Evolutionary conservation across 2,797 vertebrate species (phyloP), one percentile per base, ranked within the genome.

Genomic region (Triplophysa yarkandensis): DNA sequence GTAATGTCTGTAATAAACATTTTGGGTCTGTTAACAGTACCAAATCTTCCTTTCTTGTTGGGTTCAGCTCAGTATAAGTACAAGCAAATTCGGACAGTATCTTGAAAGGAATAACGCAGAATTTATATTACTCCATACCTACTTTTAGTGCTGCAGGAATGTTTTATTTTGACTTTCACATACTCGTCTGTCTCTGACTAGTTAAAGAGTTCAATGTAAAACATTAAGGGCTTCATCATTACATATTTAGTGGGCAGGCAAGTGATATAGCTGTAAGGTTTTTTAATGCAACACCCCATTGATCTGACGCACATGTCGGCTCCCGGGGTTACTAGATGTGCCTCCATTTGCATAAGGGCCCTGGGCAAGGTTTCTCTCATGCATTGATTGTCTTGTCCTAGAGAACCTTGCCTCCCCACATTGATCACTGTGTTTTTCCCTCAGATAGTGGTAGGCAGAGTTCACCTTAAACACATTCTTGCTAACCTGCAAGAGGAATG

Each of bases 321-420:
- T 96, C 94, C 93, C 86, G 88, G 90, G 94, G 92, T 96, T 98
- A 93, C 92, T 88, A 91, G 93, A 96, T 91, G 93, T 95, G 95
- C 92, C 92, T 93, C 93, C 92, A 97, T 98, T 98, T 98, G 95
- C 96, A 99, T 98, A 98, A 96, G 92, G 78, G 96, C 96, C 96
- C 95, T 97, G 95, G 96, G 97, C 96, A 99, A 98, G 96, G 96
- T 98, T 98, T 93, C 97, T 98, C 96, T 93, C 94, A 92, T 89
- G 62, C 94, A 98, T 98, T 98, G 97, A 99, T 98, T 98, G 95
- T 94, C 92, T 95, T 95, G 96, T 98, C 95, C 95, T 93, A 93
- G 93, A 93, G 93, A 95, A 94, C 91, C 94, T 94, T 68, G 93
- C 93, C 93, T 95, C 93, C 92, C 94, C 90, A 87, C 95, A 96